phyloP scores from a whole-genome alignment of 1,140 invertebrate genomes.

The Drosophila ananassae region DNA sequence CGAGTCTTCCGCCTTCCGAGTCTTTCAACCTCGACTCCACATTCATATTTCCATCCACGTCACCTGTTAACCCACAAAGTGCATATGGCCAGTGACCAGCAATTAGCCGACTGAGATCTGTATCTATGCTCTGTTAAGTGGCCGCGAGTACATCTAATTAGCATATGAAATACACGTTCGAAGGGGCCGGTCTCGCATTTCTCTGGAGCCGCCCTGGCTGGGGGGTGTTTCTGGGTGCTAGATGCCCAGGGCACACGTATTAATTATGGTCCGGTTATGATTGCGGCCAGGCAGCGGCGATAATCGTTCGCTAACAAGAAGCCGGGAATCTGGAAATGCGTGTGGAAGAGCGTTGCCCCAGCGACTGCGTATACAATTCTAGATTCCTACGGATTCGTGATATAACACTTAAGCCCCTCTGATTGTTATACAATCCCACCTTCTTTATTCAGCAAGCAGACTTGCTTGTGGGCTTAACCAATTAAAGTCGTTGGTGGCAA shows the following conservation, averaged over 20 bases:
- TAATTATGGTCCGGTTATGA: slow-evolving; percentile 44
- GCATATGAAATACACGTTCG: slow-evolving; percentile 50
- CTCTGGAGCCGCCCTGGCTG: slow-evolving; percentile 20
- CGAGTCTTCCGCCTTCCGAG: not conserved
- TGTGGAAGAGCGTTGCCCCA: slow-evolving; percentile 7
- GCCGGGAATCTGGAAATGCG: slow-evolving; percentile 19
- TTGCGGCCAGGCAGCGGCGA: slow-evolving; percentile 38
- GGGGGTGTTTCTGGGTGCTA: slow-evolving; percentile 44
- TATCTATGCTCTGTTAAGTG: slow-evolving; percentile 53
- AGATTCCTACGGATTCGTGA: slow-evolving; percentile 13
- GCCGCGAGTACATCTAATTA: slow-evolving; percentile 61
- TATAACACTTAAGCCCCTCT: slow-evolving; percentile 13
- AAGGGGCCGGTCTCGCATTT: slow-evolving; percentile 21
- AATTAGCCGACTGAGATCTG: slow-evolving; percentile 61
- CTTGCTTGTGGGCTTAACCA: not conserved
- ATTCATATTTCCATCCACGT: slow-evolving; percentile 33
- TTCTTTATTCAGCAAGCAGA: not conserved
- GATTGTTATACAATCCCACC: slow-evolving; percentile 24
- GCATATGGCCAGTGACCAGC: slow-evolving; percentile 65
- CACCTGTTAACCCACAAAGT: slow-evolving; percentile 76
- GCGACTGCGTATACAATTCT: not conserved
- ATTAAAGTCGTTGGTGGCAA: not conserved
- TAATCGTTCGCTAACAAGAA: slow-evolving; percentile 52
- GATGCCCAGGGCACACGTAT: slow-evolving; percentile 38
- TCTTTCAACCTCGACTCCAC: slow-evolving; percentile 7